A percentile compares a stretch with the other conserved stretches of the same genome.
Evolutionary conservation across 2,113 vertebrate species (phyloP).

Genomic region (Anhinga anhinga): DNA sequence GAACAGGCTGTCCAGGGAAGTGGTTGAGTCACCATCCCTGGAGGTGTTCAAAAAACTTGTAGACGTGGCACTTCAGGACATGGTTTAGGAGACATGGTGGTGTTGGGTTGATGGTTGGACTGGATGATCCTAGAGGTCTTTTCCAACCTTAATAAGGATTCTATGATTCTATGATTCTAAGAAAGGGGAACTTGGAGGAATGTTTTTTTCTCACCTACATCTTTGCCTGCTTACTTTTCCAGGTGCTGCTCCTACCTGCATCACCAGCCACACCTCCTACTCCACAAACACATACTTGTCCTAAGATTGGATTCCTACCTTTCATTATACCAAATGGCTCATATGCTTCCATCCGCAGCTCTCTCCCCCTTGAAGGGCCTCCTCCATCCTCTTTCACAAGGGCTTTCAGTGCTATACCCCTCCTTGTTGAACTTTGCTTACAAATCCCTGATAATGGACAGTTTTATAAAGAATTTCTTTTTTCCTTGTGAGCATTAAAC

Average conservation of each 20-base stretch:
- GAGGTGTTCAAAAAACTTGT: too few relatives aligned
- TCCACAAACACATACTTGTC: background rate
- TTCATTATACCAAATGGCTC: background rate
- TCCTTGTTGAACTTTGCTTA: background rate
- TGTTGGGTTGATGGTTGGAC: too few relatives aligned
- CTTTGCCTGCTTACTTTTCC: background rate
- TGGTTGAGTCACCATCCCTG: too few relatives aligned
- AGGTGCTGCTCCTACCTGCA: background rate
- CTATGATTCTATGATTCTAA: background rate
- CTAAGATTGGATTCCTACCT: background rate
- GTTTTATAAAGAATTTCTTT: background rate
- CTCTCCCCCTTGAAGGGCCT: background rate
- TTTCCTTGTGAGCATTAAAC: background rate
- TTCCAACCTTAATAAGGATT: too few relatives aligned
- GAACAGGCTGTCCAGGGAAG: too few relatives aligned
- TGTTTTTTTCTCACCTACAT: background rate
- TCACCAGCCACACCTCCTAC: background rate
- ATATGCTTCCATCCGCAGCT: background rate
- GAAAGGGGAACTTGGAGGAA: background rate
- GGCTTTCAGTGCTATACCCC: background rate
- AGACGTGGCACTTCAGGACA: too few relatives aligned
- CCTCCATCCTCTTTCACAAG: background rate
- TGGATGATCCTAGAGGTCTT: too few relatives aligned
- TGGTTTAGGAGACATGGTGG: too few relatives aligned
- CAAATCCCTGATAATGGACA: background rate